Percentiles rank a stretch among this genome's conserved stretches.
These are phyloP conservation scores for Callaeas wilsoni DNA, from an alignment of 2,113 vertebrate genomes.

Conservation along the genomic window DNA sequence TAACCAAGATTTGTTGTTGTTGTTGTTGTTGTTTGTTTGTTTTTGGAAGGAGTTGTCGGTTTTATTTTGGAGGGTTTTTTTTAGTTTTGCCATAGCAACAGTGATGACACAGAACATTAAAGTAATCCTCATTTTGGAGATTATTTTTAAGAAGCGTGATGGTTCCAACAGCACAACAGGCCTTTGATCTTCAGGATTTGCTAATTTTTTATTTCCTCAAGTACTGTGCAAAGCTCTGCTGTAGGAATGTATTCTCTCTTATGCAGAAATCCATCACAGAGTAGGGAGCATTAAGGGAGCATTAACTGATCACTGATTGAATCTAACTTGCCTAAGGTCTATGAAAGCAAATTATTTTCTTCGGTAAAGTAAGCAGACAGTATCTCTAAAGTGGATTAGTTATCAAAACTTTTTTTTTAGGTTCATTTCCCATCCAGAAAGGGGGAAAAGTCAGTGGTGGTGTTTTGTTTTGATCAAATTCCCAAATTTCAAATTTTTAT, in stretches of 20 bases:
- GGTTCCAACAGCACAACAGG: neutral
- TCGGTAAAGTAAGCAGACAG: neutral
- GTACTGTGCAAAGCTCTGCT: neutral
- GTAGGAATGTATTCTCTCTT: neutral
- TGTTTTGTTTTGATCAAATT: neutral
- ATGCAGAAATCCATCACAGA: neutral
- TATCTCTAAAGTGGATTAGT: neutral
- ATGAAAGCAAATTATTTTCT: neutral
- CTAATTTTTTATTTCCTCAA: neutral
- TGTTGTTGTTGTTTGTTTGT: neutral
- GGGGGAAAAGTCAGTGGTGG: neutral
- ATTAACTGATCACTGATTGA: neutral
- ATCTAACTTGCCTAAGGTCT: neutral
- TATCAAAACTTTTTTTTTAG: neutral
- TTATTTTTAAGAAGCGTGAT: neutral
- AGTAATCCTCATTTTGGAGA: neutral
- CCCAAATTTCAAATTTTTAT: neutral
- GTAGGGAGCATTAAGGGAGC: neutral
- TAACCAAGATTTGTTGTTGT: neutral
- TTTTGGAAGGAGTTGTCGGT: neutral
- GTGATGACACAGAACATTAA: neutral
- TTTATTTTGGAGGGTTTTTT: neutral
- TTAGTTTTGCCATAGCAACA: neutral
- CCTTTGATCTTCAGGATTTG: neutral
- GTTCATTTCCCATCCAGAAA: neutral